Evolutionary conservation across 1,140 invertebrate genomes (phyloP).

Genomic region (Neelides sp.): DNA sequence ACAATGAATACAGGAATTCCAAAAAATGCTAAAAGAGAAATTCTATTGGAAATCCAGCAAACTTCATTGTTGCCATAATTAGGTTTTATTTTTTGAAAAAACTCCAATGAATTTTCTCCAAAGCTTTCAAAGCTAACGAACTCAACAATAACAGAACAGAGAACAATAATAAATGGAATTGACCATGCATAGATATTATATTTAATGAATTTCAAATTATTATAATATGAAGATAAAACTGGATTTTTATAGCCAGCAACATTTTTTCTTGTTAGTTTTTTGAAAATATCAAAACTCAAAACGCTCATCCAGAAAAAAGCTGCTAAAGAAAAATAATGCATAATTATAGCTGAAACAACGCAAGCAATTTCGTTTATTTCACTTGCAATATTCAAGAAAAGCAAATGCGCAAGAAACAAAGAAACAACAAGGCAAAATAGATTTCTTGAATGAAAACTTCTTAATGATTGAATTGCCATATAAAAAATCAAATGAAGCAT

Average conservation of each 20-base stretch:
- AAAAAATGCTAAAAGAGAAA: conserved; percentile 36
- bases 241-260: not conserved
- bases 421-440: no score
- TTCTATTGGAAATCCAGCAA: conserved; percentile 35
- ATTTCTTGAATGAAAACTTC: no score
- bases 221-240: no score
- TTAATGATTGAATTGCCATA: no score
- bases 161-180: conserved; percentile 32
- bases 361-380: no score
- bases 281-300: conserved; percentile 92
- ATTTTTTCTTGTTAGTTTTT: conserved; percentile 46
- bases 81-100: conserved; percentile 27
- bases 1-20: conserved; percentile 36
- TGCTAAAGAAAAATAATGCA: conserved; percentile 85
- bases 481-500: no score
- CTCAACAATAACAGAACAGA: conserved; percentile 31
- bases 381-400: no score
- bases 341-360: conserved; percentile 65
- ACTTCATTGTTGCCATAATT: conserved; percentile 32
- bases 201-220: conserved; percentile 17
- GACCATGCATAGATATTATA: conserved; percentile 37
- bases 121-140: conserved; percentile 11
- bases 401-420: no score
- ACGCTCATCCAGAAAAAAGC: conserved; percentile 94
- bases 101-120: not conserved